Conservation (phyloP, 2,888 invertebrate species). For the Acanthoscelides obtectus region DNA sequence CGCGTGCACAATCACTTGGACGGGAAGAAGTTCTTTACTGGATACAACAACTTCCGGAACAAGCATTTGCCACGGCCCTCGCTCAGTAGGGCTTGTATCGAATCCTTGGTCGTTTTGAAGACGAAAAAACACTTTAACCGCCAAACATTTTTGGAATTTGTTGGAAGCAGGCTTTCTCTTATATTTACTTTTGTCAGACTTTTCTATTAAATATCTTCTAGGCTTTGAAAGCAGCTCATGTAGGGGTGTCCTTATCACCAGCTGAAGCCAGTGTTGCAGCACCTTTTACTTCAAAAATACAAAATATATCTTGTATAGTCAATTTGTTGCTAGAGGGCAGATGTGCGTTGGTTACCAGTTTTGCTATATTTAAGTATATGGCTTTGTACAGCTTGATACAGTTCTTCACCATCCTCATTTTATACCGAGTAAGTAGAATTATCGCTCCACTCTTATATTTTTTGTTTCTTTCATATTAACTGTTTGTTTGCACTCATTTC, state of each 20-base stretch:
- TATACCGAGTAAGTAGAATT: constrained; percentile 60
- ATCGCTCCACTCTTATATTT: neutral
- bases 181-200: no score
- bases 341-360: constrained; percentile 83
- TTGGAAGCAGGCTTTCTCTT: no score
- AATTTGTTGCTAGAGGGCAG: constrained; percentile 78
- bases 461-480: neutral
- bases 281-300: constrained; percentile 79
- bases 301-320: constrained; percentile 78
- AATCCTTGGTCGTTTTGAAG: no score
- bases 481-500: neutral
- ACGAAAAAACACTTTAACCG: no score
- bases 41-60: no score
- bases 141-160: no score
- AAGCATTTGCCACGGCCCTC: no score
- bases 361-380: constrained; percentile 90
- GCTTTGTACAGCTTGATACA: constrained; percentile 86
- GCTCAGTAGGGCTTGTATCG: no score
- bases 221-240: constrained; percentile 82
- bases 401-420: constrained; percentile 75
- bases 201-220: constrained; percentile 28
- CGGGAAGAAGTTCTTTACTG: no score
- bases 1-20: no score
- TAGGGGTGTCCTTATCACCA: constrained; percentile 83
- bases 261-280: constrained; percentile 87